These are phyloP conservation scores for Meloidogyne floridensis DNA, from an alignment of 1,140 invertebrate species.

Conservation along the genomic window DNA sequence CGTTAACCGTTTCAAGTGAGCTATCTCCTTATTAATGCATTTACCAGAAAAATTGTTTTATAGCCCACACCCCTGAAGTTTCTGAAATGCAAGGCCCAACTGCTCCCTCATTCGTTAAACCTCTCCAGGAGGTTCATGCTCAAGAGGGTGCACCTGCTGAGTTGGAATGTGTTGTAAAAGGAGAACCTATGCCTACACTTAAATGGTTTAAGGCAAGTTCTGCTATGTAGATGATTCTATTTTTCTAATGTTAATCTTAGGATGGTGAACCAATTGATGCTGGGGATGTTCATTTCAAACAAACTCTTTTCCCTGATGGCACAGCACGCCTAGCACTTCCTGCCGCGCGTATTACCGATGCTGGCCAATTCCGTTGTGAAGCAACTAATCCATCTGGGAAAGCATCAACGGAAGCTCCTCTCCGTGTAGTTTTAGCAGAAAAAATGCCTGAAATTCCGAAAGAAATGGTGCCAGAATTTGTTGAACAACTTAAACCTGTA, in stretches of 20 bases:
- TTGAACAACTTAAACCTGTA: conserved; percentile 49
- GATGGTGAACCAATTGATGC: conserved; percentile 45
- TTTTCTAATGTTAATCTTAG: conserved; percentile 22
- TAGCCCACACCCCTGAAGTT: conserved; percentile 15
- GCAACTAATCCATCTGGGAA: conserved; percentile 49
- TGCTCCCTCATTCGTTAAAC: conserved; percentile 38
- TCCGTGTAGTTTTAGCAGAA: conserved; percentile 65
- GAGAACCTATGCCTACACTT: conserved; percentile 82
- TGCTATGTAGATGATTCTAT: conserved; percentile 10
- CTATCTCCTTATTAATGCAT: background rate
- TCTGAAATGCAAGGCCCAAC: conserved; percentile 4
- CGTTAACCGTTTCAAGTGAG: conserved; percentile 49
- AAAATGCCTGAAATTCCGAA: conserved; percentile 28
- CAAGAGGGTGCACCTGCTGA: conserved; percentile 84
- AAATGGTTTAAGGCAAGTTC: conserved; percentile 75
- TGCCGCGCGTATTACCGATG: conserved; percentile 75
- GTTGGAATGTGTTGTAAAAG: conserved; percentile 83
- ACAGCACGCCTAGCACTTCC: conserved; percentile 73
- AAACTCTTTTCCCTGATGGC: conserved; percentile 52
- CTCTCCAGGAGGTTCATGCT: conserved; percentile 55
- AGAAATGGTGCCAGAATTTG: conserved; percentile 54
- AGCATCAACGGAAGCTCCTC: conserved; percentile 58
- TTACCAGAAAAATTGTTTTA: background rate
- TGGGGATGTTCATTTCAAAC: conserved; percentile 46
- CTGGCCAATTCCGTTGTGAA: conserved; percentile 80